Base-by-base conservation (phyloP, 1,140 invertebrate species). In the Pseudomyrmex sp. region DNA sequence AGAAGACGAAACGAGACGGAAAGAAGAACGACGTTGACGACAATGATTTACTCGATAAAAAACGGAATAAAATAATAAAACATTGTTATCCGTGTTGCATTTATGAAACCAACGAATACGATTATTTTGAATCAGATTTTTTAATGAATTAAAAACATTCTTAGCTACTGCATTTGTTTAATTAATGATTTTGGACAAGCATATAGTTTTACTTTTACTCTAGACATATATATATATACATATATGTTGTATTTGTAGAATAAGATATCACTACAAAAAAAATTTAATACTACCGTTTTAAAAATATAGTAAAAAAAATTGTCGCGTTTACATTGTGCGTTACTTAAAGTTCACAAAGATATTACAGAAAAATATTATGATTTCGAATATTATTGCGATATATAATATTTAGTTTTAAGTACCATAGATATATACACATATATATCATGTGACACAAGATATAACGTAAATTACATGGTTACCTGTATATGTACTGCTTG, bases 21-120 rank as follows among this genome's bases (percentile, higher is more conserved):
- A 58, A 15, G 23, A 65, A 82, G 82, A 86, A 84, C 82, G 87
- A 89, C 82, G 56, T 46, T 20, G 68, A 73, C 48, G 65, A 80
- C 63, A 87, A 89, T 89, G 87, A 82, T 72, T 85, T 56, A 88
- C 72, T 89, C 75, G 88, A 89, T 89, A 88, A 88, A 84, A 86
- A 88, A 86, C 69, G 69, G 85, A 82, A 73, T 80, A 75, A 65
- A 86, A 84, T 86, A 88, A 89, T 86, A 86, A 35, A 35, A 88
- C 82, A 44, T 88, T 62, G 86, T 88, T 86, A 69, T 44, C 48
- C 62, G 18, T 59, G 50, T 58, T 56, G 73, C 62, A 70, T 84
- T 84, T 73, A 56, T 48, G 54, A 65, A 86, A 73, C 56, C 66
- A 20, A n/a, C 18, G 46, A 44, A n/a, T 12, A 54, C 69, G 46